Base-by-base conservation (phyloP, 2,888 invertebrate species). In the Ormyrus labotus region DNA sequence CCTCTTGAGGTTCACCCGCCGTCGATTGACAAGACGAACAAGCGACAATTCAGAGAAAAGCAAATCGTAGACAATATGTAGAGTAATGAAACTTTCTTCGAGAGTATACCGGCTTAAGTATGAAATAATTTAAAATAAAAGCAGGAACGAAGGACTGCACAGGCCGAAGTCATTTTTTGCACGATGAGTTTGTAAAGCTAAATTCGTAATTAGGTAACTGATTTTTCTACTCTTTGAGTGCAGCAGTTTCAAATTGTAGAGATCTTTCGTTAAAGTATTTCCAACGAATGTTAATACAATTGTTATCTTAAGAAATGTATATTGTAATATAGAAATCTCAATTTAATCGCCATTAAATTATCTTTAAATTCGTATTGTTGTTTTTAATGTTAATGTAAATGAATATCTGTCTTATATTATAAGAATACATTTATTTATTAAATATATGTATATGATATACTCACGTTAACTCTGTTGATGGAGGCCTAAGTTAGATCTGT, bases 31-130 rank as follows among this genome's bases (percentile, higher is more conserved):
- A 34, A 34, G 34, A 34, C 34, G 34, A 34, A 34, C 11, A 65
- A 34, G 34, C 53, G 51, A 9, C 57, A 57, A 47, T 47, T 19
- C 5, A 68, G 51, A 53, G 10, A 70, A 48, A 47, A 13, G 63
- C 50, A 73, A 74, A 60, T 34, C 58, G 60, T 74, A 74, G 74
- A 74, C 19, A 78, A 78, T 78, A 81, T 72, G 76, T 77, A 77
- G 34, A 77, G 72, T 73, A 53, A 81, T 64, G 9, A 34, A 50
- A n/a, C 45, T 48, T 60, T 10, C 8, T 5, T 58, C 70, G 50
- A 50, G 64, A 65, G 50, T 19, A 47, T 45, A 51, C 60, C 10
- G 53, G 68, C 75, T 67, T 60, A 67, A 68, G 53, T 68, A 61
- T 51, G n/a, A 75, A 6, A 68, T 73, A 65, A 34, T 34, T 34